Percentiles rank a stretch among this genome's conserved stretches.
Evolutionary conservation across 2,888 invertebrate genomes (phyloP).

Genomic region (Epistrophe grossulariae): DNA sequence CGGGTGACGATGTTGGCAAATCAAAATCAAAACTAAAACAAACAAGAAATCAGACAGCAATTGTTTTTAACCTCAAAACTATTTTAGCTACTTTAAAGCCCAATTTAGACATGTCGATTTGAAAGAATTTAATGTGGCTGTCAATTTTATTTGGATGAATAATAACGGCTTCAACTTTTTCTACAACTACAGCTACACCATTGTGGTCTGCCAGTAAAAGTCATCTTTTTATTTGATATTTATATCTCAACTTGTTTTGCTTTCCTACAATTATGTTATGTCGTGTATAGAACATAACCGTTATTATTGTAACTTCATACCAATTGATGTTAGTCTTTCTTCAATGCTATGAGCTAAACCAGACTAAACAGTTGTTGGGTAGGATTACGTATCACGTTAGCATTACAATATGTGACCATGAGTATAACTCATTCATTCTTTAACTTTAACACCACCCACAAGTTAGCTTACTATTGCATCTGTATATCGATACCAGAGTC

Average conservation of each 20-base stretch:
- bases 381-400: not conserved
- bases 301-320: not conserved
- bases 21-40: no score
- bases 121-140: no score
- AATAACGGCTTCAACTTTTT: no score
- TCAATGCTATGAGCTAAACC: conserved; percentile 20
- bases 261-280: not conserved
- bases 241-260: not conserved
- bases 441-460: conserved; percentile 26
- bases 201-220: no score
- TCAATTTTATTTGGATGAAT: no score
- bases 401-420: conserved; percentile 3
- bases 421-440: conserved; percentile 8
- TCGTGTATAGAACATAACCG: not conserved
- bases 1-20: no score
- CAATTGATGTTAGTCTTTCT: conserved; percentile 2
- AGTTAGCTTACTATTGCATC: not conserved
- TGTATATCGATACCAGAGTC: not conserved
- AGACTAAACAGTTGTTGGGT: not conserved
- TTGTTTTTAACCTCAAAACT: no score
- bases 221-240: not conserved
- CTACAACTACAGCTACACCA: no score
- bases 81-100: no score
- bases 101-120: no score
- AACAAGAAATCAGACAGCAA: no score